phyloP scores from a whole-genome alignment of 1,140 invertebrate species.

The Globodera ellingtonae region DNA sequence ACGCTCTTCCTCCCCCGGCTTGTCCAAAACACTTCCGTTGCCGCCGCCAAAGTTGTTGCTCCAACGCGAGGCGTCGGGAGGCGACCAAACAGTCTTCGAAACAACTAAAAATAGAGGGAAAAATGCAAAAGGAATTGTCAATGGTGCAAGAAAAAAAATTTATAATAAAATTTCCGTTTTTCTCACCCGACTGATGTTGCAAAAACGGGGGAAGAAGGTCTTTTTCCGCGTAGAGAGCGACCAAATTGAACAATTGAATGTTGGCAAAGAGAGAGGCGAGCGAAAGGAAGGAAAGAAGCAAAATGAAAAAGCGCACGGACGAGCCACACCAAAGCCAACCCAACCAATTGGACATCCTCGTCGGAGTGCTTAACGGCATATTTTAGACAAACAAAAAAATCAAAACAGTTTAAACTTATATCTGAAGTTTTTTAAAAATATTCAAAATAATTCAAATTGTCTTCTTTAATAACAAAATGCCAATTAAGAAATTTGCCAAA shows the following conservation, averaged over 20 bases:
- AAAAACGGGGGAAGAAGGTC: constrained; percentile 14
- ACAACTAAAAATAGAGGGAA: neutral
- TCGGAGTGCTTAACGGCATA: neutral
- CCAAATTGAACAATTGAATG: constrained; percentile 32
- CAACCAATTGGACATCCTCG: constrained; percentile 10
- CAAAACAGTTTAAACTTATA: neutral
- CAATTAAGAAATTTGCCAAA: neutral
- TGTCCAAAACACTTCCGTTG: neutral
- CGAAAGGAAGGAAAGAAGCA: constrained; percentile 27
- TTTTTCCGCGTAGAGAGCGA: constrained; percentile 24
- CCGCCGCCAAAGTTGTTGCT: neutral
- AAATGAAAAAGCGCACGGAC: constrained; percentile 28
- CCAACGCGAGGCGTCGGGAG: neutral
- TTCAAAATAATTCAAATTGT: too few relatives aligned
- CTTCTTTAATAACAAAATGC: neutral
- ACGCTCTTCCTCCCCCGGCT: neutral
- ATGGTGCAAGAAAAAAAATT: neutral
- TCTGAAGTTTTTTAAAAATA: neutral
- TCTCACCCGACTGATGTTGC: neutral
- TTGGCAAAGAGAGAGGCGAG: constrained; percentile 33
- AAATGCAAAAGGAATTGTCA: neutral
- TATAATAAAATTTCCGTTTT: neutral
- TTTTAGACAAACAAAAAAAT: neutral
- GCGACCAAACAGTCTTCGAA: neutral
- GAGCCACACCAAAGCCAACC: constrained; percentile 10